phyloP scores from a whole-genome alignment of 2,888 invertebrate species.

The Lottia scabra region DNA sequence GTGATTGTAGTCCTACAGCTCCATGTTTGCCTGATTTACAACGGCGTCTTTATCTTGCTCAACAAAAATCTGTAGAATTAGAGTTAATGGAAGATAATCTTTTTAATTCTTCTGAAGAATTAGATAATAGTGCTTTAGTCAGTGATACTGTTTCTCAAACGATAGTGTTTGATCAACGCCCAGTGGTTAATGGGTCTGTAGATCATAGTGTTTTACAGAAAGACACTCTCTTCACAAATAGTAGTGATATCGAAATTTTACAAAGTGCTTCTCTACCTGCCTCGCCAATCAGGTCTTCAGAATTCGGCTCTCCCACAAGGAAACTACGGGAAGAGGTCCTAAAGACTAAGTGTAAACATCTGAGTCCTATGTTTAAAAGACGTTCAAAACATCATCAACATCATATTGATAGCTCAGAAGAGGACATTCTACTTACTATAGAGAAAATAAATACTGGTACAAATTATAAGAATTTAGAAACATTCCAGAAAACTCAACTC shows the following conservation, averaged over 20 bases:
- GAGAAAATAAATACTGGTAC: constrained; percentile 53
- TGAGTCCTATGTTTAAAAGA: constrained; percentile 57
- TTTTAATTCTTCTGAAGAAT: constrained; percentile 10
- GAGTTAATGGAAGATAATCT: constrained; percentile 26
- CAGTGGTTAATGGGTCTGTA: constrained; percentile 24
- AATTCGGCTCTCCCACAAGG: constrained; percentile 46
- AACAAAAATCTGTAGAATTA: constrained; percentile 30
- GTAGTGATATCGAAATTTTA: constrained; percentile 40
- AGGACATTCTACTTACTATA: constrained; percentile 43
- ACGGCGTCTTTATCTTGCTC: constrained; percentile 36
- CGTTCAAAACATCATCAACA: constrained; percentile 42
- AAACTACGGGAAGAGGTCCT: constrained; percentile 52
- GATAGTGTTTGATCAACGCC: constrained; percentile 6
- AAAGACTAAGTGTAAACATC: constrained; percentile 54
- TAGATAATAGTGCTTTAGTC: constrained; percentile 6
- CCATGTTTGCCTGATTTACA: constrained; percentile 28
- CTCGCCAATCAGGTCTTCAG: constrained; percentile 55
- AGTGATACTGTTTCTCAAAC: not conserved
- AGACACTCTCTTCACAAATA: constrained; percentile 12
- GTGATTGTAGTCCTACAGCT: constrained; percentile 47
- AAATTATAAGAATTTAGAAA: constrained; percentile 63
- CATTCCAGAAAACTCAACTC: constrained; percentile 66
- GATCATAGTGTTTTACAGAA: constrained; percentile 14
- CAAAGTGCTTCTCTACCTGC: constrained; percentile 64
- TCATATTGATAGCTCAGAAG: constrained; percentile 50